Conservation (phyloP, 2,797 vertebrate genomes). For the Euphonia xanthogaster region DNA sequence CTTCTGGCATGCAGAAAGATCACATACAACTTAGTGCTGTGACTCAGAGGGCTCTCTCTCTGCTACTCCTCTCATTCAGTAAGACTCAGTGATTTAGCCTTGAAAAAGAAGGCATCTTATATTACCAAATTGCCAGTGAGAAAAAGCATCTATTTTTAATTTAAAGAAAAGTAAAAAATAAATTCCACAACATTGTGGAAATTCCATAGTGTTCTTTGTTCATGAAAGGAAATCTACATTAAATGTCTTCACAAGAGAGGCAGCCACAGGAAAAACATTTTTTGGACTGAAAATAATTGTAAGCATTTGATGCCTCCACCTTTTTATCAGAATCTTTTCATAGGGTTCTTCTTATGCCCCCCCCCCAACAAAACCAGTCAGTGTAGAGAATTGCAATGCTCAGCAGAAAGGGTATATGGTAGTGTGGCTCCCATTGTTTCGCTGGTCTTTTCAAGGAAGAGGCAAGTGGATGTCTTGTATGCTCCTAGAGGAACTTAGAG, state of each 20-base stretch:
- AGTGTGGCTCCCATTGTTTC: neutral
- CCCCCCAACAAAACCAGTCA: neutral
- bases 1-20: neutral
- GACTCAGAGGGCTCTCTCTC: neutral
- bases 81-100: neutral
- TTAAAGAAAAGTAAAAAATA: neutral
- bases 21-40: neutral
- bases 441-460: neutral
- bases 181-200: neutral
- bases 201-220: neutral
- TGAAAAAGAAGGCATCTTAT: neutral
- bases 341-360: neutral
- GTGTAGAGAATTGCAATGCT: neutral
- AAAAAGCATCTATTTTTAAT: neutral
- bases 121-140: neutral
- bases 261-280: neutral
- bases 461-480: neutral
- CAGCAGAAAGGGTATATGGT: neutral
- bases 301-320: neutral
- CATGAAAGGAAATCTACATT: neutral
- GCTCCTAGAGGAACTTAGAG: neutral
- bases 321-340: neutral
- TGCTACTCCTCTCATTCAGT: neutral
- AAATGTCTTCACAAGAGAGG: neutral
- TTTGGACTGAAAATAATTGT: neutral